phyloP scores from a whole-genome alignment of 64 coral and sea anemone species.

The Montipora foliosa region DNA sequence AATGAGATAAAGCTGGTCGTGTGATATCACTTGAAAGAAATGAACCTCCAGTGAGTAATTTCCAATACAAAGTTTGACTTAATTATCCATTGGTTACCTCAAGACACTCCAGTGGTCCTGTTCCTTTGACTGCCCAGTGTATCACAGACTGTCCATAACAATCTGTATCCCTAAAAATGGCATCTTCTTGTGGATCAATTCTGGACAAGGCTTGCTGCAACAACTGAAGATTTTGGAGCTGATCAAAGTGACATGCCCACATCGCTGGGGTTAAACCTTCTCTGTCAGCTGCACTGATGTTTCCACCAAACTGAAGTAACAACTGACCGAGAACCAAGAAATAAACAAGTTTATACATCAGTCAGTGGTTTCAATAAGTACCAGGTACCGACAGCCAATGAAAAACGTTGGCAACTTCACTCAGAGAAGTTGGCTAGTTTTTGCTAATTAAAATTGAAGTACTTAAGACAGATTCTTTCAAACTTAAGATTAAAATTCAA shows the following conservation, averaged over 20 bases:
- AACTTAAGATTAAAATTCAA: too few species aligned
- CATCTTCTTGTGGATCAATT: slow-evolving; percentile 87
- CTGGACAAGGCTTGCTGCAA: slow-evolving; percentile 77
- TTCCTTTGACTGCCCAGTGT: slow-evolving; percentile 90
- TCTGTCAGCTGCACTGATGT: slow-evolving; percentile 64
- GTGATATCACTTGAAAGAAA: too few species aligned
- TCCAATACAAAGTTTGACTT: too few species aligned
- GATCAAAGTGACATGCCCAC: slow-evolving; percentile 97
- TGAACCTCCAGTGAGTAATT: too few species aligned
- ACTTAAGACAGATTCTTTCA: too few species aligned
- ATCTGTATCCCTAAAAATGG: slow-evolving; percentile 81
- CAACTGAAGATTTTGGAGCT: slow-evolving; percentile 66
- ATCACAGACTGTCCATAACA: slow-evolving; percentile 76
- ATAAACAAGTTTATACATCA: background rate
- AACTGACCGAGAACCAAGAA: slow-evolving; percentile 30
- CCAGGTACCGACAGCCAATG: too few species aligned
- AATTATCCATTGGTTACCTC: slow-evolving; percentile 8
- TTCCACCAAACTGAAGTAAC: slow-evolving; percentile 85
- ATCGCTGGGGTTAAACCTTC: slow-evolving; percentile 90
- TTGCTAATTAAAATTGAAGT: too few species aligned
- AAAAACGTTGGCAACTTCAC: too few species aligned
- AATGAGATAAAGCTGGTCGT: too few species aligned
- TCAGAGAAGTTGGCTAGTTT: too few species aligned
- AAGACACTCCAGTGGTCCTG: slow-evolving; percentile 67
- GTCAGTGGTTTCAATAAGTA: too few species aligned